Evolutionary conservation across 2,797 vertebrate species (phyloP).

Genomic region (Neosilurus mollespiculum): DNA sequence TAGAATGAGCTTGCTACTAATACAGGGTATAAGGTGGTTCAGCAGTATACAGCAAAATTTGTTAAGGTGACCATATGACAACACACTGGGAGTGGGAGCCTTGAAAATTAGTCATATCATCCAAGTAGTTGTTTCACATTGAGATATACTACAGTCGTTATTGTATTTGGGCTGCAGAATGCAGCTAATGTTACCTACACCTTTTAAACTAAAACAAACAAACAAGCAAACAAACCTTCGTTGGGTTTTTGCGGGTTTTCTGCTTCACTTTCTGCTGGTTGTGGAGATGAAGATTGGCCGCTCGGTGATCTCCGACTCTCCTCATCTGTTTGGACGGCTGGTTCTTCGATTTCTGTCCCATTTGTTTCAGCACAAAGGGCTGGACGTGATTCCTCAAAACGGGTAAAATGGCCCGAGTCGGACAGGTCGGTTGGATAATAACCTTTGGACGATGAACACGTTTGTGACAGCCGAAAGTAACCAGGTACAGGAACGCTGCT

Average conservation of each 20-base stretch:
- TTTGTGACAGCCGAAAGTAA: constrained; percentile 96
- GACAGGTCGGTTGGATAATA: constrained; percentile 82
- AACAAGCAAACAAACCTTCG: constrained; percentile 84
- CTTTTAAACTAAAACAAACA: neutral
- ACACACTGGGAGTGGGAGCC: neutral
- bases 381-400: constrained; percentile 81
- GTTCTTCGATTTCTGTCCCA: constrained; percentile 81
- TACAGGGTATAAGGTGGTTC: constrained; percentile 18
- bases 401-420: constrained; percentile 78
- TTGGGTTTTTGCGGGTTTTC: constrained; percentile 84
- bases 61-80: neutral
- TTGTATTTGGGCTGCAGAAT: neutral
- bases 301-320: constrained; percentile 86
- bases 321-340: constrained; percentile 77
- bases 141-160: neutral
- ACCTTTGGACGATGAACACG: constrained; percentile 86
- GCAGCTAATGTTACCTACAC: neutral
- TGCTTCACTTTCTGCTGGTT: constrained; percentile 82
- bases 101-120: neutral
- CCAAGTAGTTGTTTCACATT: neutral
- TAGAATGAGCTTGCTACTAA: constrained; percentile 27
- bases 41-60: constrained; percentile 23
- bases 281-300: constrained; percentile 87
- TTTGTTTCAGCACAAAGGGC: constrained; percentile 74
- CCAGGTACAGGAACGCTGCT: constrained; percentile 90